Percentiles rank a stretch among this genome's conserved stretches.
phyloP scores from a whole-genome alignment of 2,113 vertebrate genomes.

The Burhinus bistriatus region DNA sequence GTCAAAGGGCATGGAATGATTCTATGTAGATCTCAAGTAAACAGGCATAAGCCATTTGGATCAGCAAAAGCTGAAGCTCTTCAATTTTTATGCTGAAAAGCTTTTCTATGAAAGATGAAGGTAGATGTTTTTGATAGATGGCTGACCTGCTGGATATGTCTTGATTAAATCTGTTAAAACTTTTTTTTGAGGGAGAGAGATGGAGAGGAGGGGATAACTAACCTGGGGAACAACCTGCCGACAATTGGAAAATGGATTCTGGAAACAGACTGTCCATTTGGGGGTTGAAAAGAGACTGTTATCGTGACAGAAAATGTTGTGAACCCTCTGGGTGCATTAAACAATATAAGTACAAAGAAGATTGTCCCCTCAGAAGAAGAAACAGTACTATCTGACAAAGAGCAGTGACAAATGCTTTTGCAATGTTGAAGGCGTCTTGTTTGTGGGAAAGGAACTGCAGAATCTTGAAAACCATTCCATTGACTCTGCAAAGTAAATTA shows the following conservation, averaged over 20 bases:
- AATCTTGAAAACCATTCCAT: background rate
- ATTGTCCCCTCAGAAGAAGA: slow-evolving; percentile 56
- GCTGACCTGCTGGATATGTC: background rate
- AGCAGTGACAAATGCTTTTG: slow-evolving; percentile 61
- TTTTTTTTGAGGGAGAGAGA: background rate
- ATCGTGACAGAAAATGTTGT: slow-evolving; percentile 64
- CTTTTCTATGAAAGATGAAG: background rate
- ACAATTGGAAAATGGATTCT: background rate
- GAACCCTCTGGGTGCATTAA: slow-evolving; percentile 63
- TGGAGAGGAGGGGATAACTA: background rate
- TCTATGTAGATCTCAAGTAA: background rate
- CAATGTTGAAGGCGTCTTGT: background rate
- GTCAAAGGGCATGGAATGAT: background rate
- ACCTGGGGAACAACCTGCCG: background rate
- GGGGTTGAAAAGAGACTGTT: slow-evolving; percentile 29
- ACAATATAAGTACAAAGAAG: slow-evolving; percentile 57
- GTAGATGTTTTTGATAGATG: background rate
- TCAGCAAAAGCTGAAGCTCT: background rate
- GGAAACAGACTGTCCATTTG: slow-evolving; percentile 15
- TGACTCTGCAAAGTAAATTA: background rate
- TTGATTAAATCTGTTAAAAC: background rate
- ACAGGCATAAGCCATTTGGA: background rate
- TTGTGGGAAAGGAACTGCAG: slow-evolving; percentile 36
- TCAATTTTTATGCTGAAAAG: background rate
- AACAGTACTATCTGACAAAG: slow-evolving; percentile 62